Percentiles rank a stretch among this genome's conserved stretches.
phyloP scores from a whole-genome alignment of 1,140 invertebrate genomes.

The Eupristina koningsbergeri region DNA sequence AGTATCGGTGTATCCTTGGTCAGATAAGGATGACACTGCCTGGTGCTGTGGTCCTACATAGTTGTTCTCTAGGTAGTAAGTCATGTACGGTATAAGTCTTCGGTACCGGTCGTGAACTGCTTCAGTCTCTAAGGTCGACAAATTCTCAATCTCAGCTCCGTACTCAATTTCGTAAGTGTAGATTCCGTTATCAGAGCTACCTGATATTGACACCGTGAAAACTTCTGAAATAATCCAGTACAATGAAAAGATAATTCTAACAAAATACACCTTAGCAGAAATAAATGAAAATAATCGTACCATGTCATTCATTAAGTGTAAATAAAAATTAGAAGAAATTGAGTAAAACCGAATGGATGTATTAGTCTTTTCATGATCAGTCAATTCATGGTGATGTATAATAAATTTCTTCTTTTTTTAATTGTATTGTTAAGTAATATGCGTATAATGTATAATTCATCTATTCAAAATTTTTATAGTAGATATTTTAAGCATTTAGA shows the following conservation, averaged over 20 bases:
- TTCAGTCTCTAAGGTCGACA: background rate
- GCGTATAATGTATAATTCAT: no score
- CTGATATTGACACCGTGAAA: background rate
- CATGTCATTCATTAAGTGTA: no score
- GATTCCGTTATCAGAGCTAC: background rate
- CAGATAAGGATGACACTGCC: background rate
- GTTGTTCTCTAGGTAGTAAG: conserved; percentile 81
- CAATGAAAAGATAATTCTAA: background rate
- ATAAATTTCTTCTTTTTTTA: no score
- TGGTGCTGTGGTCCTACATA: conserved; percentile 60
- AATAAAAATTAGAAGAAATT: no score
- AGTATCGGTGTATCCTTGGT: conserved; percentile 2
- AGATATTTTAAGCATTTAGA: no score
- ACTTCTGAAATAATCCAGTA: background rate
- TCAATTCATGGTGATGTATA: no score
- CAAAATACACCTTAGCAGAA: background rate
- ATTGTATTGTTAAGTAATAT: no score
- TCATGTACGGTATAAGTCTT: conserved; percentile 86
- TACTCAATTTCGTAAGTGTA: background rate
- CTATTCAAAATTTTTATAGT: no score
- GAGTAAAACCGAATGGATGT: no score
- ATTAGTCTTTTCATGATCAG: no score
- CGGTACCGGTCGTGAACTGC: conserved; percentile 76
- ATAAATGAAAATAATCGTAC: no score
- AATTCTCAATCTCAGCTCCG: background rate